phyloP scores from a whole-genome alignment of 2,113 vertebrate species.

The Zapus hudsonius region DNA sequence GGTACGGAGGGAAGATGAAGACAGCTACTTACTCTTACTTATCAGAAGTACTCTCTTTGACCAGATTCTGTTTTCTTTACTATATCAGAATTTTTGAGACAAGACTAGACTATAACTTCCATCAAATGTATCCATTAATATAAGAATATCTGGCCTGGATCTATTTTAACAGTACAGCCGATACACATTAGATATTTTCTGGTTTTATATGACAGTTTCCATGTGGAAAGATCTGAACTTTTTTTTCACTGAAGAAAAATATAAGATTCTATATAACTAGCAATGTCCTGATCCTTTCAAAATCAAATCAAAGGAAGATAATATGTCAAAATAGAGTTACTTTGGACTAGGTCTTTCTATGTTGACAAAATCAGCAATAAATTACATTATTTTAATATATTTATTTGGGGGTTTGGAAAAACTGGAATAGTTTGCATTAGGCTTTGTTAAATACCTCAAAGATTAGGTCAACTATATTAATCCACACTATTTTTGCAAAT shows the following conservation, averaged over 20 bases:
- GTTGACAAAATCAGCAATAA: conserved; percentile 45
- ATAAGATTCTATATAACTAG: not conserved
- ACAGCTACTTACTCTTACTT: conserved; percentile 23
- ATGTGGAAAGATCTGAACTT: conserved; percentile 43
- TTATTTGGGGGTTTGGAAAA: conserved; percentile 29
- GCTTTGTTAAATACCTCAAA: conserved; percentile 42
- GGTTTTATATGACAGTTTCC: conserved; percentile 12
- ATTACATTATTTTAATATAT: conserved; percentile 60
- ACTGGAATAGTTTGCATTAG: conserved; percentile 14
- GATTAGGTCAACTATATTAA: conserved; percentile 35
- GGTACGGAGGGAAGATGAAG: conserved; percentile 42
- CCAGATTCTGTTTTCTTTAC: conserved; percentile 30
- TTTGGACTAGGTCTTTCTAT: conserved; percentile 60
- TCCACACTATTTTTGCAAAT: conserved; percentile 22
- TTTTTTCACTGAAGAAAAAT: conserved; percentile 41
- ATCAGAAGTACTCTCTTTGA: conserved; percentile 6
- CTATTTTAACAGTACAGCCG: conserved; percentile 56
- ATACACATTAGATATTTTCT: conserved; percentile 73
- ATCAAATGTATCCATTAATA: conserved; percentile 68
- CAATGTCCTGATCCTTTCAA: conserved; percentile 21
- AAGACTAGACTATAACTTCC: not conserved
- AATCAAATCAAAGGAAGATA: conserved; percentile 14
- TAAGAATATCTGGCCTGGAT: conserved; percentile 29
- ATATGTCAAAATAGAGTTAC: conserved; percentile 57
- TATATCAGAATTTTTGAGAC: conserved; percentile 54